phyloP scores from a whole-genome alignment of 2,113 vertebrate genomes.

The Cebus imitator region DNA sequence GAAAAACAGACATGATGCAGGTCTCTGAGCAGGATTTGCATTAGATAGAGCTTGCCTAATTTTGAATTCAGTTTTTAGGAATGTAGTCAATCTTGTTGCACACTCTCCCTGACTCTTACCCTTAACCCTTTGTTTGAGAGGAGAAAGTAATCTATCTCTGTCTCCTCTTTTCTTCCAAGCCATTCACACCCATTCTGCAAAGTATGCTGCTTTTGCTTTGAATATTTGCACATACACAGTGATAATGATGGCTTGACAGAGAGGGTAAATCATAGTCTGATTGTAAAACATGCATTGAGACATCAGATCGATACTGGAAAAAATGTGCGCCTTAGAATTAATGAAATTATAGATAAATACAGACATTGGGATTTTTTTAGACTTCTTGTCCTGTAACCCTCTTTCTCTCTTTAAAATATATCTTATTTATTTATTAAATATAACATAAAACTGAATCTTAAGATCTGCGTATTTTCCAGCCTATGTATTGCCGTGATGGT shows the following conservation, averaged over 20 bases:
- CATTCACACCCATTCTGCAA: not conserved
- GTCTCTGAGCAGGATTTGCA: not conserved
- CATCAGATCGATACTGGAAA: not conserved
- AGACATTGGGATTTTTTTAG: not conserved
- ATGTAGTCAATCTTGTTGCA: not conserved
- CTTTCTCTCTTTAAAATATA: slow-evolving; percentile 10
- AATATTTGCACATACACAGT: not conserved
- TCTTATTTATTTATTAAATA: slow-evolving; percentile 22
- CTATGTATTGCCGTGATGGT: not conserved
- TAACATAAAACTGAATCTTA: not conserved
- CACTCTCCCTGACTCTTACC: not conserved
- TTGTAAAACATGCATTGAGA: not conserved
- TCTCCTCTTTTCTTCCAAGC: not conserved
- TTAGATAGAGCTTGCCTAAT: not conserved
- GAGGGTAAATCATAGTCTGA: not conserved
- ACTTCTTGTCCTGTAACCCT: not conserved
- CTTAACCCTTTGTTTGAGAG: not conserved
- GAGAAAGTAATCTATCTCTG: not conserved
- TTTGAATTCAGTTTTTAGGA: not conserved
- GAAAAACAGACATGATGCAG: not conserved
- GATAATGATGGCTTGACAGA: not conserved
- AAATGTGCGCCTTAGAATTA: not conserved
- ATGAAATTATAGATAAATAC: not conserved
- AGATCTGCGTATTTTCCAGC: not conserved
- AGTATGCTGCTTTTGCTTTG: not conserved